Evolutionary conservation across 2,888 invertebrate species (phyloP), one percentile per base, ranked within the genome.

Genomic region (Cephus sareptanus): DNA sequence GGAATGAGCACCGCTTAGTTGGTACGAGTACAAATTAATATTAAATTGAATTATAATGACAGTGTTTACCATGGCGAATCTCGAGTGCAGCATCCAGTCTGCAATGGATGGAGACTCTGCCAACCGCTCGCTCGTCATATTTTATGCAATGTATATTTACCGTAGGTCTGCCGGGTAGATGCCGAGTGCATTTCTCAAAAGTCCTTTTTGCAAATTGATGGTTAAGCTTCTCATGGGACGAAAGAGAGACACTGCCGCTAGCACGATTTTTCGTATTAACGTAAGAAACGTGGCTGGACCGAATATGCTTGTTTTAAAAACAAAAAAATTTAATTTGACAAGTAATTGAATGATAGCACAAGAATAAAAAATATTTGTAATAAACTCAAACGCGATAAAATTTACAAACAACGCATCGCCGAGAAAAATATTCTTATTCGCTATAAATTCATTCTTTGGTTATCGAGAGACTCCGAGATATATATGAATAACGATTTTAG

Each of bases 41-140:
- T 86, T 84, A 86, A 87, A 87, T 87, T 87, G 87, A 87, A 87
- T 87, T 86, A 86, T 87, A 87, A 87, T 87, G 86, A 86, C 87
- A 84, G 87, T 85, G 85, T 86, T 87, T 85, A 85, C 83, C 82
- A 81, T 85, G 82, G 84, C 82, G 79, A 79, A 81, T 76, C 81
- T 77, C 80, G 77, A 73, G 78, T 76, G 83, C 79, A 56, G 56
- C 56, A 56, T 56, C 23, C 56, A 56, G 56, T 9, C 56, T 56
- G 56, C 56, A 56, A 56, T 56, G 56, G 23, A 56, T 56, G 56
- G 56, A 15, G 56, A 56, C 56, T 56, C 56, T 56, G 56, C 56
- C 23, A 77, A 79, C 80, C 81, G 79, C 81, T 78, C 79, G 74
- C 81, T 82, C 84, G 81, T 82, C 81, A 81, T 81, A 81, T 81